A percentile compares a stretch with the other conserved stretches of the same genome.
These are phyloP conservation scores for Petrocephalus schoutedeni DNA, from an alignment of 2,797 vertebrate genomes.

Conservation along the genomic window DNA sequence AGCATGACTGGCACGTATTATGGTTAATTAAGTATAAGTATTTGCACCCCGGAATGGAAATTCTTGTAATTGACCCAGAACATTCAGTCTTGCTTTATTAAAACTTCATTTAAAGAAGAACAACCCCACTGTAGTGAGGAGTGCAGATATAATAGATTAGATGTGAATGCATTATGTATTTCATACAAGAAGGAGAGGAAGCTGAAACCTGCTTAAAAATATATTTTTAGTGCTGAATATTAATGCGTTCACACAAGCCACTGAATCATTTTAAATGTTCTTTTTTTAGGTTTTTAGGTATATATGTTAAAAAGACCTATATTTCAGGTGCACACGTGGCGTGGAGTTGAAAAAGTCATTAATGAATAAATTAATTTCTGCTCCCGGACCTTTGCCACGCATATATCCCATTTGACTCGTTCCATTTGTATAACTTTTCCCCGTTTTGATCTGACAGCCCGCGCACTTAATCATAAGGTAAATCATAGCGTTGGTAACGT, in stretches of 20 bases:
- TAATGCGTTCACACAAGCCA: conserved; percentile 71
- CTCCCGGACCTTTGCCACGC: conserved; percentile 32
- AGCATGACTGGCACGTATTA: conserved; percentile 64
- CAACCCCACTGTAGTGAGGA: conserved; percentile 66
- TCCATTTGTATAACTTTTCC: conserved; percentile 18
- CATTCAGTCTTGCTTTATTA: conserved; percentile 71
- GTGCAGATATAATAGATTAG: conserved; percentile 65
- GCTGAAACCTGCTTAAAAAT: conserved; percentile 74
- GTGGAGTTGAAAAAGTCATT: conserved; percentile 46
- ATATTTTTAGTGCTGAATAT: conserved; percentile 82
- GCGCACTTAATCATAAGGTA: not conserved
- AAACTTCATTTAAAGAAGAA: conserved; percentile 80
- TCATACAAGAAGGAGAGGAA: conserved; percentile 60
- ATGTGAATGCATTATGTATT: conserved; percentile 72
- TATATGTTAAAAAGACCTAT: conserved; percentile 75
- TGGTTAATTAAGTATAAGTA: conserved; percentile 60
- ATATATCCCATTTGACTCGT: conserved; percentile 25
- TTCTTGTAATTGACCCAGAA: conserved; percentile 72
- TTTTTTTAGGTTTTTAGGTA: conserved; percentile 78
- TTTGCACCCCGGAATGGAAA: conserved; percentile 43
- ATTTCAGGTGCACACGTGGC: conserved; percentile 61
- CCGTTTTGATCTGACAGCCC: conserved; percentile 11
- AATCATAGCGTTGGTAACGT: conserved; percentile 19
- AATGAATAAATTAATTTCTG: conserved; percentile 51
- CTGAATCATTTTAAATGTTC: conserved; percentile 82